Evolutionary conservation across 53 echinoderm and acorn worm genomes (phyloP), one percentile per base, ranked within the genome.

Genomic region (Zoroaster sp.): DNA sequence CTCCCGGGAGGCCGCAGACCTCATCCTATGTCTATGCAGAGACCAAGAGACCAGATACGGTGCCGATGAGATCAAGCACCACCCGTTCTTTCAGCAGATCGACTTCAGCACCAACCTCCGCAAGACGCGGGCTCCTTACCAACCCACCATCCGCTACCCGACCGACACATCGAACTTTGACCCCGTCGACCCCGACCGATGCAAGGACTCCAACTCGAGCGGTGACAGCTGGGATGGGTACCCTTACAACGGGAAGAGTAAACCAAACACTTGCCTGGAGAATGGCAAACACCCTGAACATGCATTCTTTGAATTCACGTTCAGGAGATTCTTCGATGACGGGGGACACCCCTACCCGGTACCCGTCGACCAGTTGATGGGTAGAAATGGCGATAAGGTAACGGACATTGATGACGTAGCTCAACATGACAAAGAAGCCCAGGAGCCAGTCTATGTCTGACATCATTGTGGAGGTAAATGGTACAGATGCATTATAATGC

Each of bases 251-350:
- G 91, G 94, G 21, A 46, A 59, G 73, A 87, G 43, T 53, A 80
- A 91, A 52, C 81, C 78, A 35, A 52, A 75, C 35, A 76, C 43
- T 14, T 51, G 68, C 13, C 77, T 72, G 35, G 96, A 90, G 72
- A 89, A 94, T 51, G 87, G 94, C 70, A 92, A 93, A 68, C 94
- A 95, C 28, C 90, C 95, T 4, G 99, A 99, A 37, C 99, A 99
- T 47, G 99, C 99, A 74, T 99, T 99, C 93, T 99, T 95, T 54
- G 99, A 99, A 87, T 99, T 99, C 90, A 99, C 99, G 40, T 99
- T 99, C 90, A 44, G 99, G 65, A 55, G 99, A 83, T 99, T 99
- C 93, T 99, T 99, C 47, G 99, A 96, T 34, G 94, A 94, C 51
- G 94, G 94, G 33, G 95, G 94, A 5, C 92, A 96, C 67, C 97